These are phyloP conservation scores for Lasioglossum vierecki DNA, from an alignment of 2,888 invertebrate genomes.

Conservation along the genomic window DNA sequence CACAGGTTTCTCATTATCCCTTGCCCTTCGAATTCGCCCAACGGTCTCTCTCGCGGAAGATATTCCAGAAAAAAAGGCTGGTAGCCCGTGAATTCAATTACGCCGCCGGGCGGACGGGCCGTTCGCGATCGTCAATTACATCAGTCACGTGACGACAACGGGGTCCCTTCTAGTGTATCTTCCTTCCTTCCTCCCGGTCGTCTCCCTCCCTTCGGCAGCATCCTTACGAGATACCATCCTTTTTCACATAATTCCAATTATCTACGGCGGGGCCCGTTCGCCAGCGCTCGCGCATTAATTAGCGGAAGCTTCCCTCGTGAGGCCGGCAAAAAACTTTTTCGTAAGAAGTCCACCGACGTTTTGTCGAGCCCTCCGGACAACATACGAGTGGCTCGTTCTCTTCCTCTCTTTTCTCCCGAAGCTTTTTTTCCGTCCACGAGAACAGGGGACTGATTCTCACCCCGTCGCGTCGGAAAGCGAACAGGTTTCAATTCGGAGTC, in stretches of 20 bases:
- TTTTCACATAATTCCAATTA: conserved; percentile 82
- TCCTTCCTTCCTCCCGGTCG: conserved; percentile 25
- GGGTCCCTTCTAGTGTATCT: conserved; percentile 50
- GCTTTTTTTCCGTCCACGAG: background rate
- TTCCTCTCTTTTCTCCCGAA: conserved; percentile 17
- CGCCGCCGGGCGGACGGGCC: conserved; percentile 58
- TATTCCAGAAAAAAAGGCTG: conserved; percentile 58
- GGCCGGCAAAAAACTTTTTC: conserved; percentile 65
- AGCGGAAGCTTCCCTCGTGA: conserved; percentile 73
- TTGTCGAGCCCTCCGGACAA: conserved; percentile 71
- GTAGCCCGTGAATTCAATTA: conserved; percentile 80
- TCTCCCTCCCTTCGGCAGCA: background rate
- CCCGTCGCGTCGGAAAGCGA: conserved; percentile 54
- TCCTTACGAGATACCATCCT: conserved; percentile 69
- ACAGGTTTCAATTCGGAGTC: conserved; percentile 74
- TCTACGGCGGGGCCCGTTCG: conserved; percentile 70
- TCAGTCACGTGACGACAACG: conserved; percentile 79
- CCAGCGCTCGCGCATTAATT: conserved; percentile 76
- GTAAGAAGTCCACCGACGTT: conserved; percentile 71
- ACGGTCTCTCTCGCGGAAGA: conserved; percentile 45
- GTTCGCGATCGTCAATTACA: conserved; percentile 78
- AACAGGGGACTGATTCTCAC: conserved; percentile 53
- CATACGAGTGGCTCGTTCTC: conserved; percentile 60
- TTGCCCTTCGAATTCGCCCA: conserved; percentile 32
- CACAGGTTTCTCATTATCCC: conserved; percentile 50